Evolutionary conservation across 2,797 vertebrate genomes (phyloP), one percentile per base, ranked within the genome.

Genomic region (Todus mexicanus): DNA sequence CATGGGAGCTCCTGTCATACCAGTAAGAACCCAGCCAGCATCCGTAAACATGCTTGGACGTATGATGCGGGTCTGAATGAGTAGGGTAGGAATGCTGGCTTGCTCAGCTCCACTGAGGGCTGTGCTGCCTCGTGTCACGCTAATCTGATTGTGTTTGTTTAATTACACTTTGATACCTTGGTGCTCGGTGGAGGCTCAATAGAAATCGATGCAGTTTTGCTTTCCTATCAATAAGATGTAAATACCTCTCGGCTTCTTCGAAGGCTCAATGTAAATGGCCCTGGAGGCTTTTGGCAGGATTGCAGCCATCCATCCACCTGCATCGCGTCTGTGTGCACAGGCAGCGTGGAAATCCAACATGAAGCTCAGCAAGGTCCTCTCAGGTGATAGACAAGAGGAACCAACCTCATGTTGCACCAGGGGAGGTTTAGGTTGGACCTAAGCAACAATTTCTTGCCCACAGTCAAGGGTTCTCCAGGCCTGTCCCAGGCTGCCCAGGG

Each of bases 101-200:
- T 8, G 19, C 87, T 93, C 57, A 17, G 3, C 77, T 84, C 68
- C 8, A 0, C 70, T 45, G 66, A 15, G 75, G 70, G 77, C 90
- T 75, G 82, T 5, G 11, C 87, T 82, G 47, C 80, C 72, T 70
- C 45, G 47, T 47, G 45, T 54, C 82, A 54, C 4, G 6, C 90
- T 96, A 81, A 94, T 87, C 84, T 88, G 80, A 94, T 93, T 87
- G 82, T 92, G 89, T 78, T 89, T 59, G 51, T 96, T 92, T 96
- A 95, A 94, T 96, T 96, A 92, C n/a, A n/a, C 92, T 92, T 84
- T 80, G 74, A 94, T 93, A 92, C 84, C 90, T 89, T 63, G 76
- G 64, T 82, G 84, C 81, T 95, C 7, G 6, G 84, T 43, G 64
- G 38, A 91, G 69, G 79, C 91, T 95, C 87, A 16, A 69, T 95